Conservation (phyloP, 2,888 invertebrate genomes). For the Chironomus tentans region DNA sequence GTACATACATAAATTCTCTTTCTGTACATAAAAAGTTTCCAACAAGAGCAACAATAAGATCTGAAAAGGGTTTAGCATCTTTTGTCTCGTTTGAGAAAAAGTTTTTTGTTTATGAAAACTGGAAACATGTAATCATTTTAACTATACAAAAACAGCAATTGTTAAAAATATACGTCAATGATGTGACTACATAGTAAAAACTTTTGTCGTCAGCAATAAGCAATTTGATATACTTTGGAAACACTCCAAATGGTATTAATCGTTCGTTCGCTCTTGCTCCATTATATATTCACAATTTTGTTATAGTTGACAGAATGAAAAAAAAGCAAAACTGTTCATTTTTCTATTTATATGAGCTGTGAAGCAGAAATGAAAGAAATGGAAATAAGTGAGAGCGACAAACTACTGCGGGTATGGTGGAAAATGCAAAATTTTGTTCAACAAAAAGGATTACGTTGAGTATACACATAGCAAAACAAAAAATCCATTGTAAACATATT, state of each 20-base stretch:
- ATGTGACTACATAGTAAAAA: no score
- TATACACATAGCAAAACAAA: background rate
- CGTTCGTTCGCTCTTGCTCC: background rate
- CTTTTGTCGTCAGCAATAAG: no score
- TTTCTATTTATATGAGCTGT: conserved; percentile 1
- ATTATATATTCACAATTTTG: conserved; percentile 1
- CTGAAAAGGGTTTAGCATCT: no score
- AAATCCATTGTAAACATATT: conserved; percentile 22
- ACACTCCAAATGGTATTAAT: no score
- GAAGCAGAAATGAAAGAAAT: conserved; percentile 2
- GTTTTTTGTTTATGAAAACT: no score
- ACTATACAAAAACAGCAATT: no score
- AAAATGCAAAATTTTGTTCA: conserved; percentile 14
- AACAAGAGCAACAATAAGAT: no score
- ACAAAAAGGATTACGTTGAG: conserved; percentile 15
- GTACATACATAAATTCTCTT: no score
- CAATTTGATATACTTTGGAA: no score
- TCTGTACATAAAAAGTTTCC: no score
- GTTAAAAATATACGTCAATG: no score
- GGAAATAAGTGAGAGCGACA: background rate
- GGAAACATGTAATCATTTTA: background rate
- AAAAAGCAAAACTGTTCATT: background rate
- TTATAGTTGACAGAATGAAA: background rate
- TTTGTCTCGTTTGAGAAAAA: no score
- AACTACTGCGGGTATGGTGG: background rate